A percentile compares a stretch with the other conserved stretches of the same genome.
phyloP scores from a whole-genome alignment of 2,888 invertebrate genomes.

The Philaethria dido region DNA sequence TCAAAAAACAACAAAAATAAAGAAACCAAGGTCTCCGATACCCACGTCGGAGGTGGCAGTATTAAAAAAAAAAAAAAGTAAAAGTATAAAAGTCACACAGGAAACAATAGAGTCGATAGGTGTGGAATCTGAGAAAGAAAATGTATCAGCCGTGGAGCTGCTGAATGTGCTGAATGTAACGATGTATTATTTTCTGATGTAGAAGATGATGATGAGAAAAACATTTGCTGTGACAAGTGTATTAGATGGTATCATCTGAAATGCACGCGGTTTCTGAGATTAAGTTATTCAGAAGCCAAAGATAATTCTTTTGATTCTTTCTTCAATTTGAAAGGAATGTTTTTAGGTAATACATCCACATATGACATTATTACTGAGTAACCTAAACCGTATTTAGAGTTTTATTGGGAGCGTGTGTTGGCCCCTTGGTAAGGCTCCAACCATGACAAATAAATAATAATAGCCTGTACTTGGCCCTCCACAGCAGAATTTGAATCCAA shows the following conservation, averaged over 20 bases:
- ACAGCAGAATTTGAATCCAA: too few relatives aligned
- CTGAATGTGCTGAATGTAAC: slow-evolving; percentile 46
- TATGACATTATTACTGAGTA: too few relatives aligned
- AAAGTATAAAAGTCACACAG: slow-evolving; percentile 4
- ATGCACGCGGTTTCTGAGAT: slow-evolving; percentile 44
- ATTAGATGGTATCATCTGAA: slow-evolving; percentile 46
- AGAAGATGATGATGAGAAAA: slow-evolving; percentile 49
- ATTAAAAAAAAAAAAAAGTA: slow-evolving; percentile 41
- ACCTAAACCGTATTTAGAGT: too few relatives aligned
- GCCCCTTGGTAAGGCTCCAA: too few relatives aligned
- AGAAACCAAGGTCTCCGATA: too few relatives aligned
- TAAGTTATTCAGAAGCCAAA: slow-evolving; percentile 40
- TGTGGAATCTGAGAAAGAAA: slow-evolving; percentile 28
- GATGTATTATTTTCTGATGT: slow-evolving; percentile 46
- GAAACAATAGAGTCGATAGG: slow-evolving; percentile 16
- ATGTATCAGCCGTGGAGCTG: slow-evolving; percentile 24
- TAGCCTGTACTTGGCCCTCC: too few relatives aligned
- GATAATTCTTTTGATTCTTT: slow-evolving; percentile 43
- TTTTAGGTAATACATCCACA: too few relatives aligned
- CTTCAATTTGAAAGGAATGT: too few relatives aligned
- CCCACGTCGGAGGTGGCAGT: too few relatives aligned
- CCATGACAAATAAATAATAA: too few relatives aligned
- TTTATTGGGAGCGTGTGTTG: too few relatives aligned
- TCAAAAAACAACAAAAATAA: too few relatives aligned
- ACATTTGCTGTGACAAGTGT: slow-evolving; percentile 39